Percentiles rank a stretch among this genome's conserved stretches.
These are phyloP conservation scores for Orthosia gracilis DNA, from an alignment of 2,888 invertebrate genomes.

Conservation along the genomic window DNA sequence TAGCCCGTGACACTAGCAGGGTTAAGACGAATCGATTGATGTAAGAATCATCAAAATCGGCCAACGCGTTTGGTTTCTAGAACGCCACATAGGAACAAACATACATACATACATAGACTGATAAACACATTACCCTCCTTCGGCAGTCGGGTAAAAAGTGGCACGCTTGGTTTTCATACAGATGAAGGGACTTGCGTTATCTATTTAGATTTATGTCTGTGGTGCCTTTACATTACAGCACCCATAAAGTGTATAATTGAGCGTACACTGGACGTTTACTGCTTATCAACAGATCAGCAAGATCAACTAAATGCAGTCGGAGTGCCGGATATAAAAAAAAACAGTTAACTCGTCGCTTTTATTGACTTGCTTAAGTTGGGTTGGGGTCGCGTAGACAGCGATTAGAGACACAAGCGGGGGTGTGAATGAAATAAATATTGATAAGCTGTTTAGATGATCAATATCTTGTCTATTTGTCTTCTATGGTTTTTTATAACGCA, in stretches of 20 bases:
- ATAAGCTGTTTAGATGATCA: background rate
- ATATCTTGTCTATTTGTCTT: background rate
- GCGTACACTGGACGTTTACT: slow-evolving; percentile 31
- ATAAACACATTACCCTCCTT: no score
- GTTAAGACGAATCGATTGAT: no score
- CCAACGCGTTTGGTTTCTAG: no score
- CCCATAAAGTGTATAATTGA: slow-evolving; percentile 48
- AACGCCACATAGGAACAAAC: no score
- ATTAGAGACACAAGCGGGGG: background rate
- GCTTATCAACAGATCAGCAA: slow-evolving; percentile 56
- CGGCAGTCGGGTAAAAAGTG: no score
- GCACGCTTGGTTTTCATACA: no score
- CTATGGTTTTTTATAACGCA: background rate
- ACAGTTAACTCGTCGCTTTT: slow-evolving; percentile 64
- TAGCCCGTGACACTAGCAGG: no score
- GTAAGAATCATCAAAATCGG: no score
- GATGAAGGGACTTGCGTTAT: no score
- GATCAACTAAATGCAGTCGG: slow-evolving; percentile 51
- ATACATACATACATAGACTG: no score
- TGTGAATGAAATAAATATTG: background rate
- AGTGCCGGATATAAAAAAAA: slow-evolving; percentile 62
- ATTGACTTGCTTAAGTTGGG: slow-evolving; percentile 43
- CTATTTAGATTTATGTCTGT: no score
- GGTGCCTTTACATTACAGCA: slow-evolving; percentile 25
- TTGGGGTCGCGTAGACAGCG: slow-evolving; percentile 28